Conservation (phyloP, 2,888 invertebrate species). For the Dynastes maya region DNA sequence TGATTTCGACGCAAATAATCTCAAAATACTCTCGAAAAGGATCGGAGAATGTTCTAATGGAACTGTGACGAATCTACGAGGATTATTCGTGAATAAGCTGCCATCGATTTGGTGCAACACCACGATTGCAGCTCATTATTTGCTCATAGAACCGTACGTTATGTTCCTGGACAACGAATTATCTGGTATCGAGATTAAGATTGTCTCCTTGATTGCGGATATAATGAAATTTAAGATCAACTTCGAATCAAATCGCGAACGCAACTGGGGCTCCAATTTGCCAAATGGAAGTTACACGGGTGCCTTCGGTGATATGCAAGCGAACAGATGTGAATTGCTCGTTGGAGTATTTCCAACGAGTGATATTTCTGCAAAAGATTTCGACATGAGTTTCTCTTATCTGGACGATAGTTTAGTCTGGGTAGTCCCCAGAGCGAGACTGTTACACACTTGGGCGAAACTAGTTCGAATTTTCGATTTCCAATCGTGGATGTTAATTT, state of each 20-base stretch:
- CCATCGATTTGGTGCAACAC: slow-evolving; percentile 49
- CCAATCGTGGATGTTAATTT: slow-evolving; percentile 20
- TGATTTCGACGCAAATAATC: background rate
- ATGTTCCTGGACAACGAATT: slow-evolving; percentile 35
- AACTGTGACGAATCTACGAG: background rate
- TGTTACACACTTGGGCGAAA: slow-evolving; percentile 46
- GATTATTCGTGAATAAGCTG: slow-evolving; percentile 34
- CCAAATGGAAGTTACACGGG: slow-evolving; percentile 26
- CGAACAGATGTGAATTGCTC: slow-evolving; percentile 8
- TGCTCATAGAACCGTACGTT: slow-evolving; percentile 45
- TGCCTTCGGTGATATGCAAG: slow-evolving; percentile 23
- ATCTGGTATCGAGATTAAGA: slow-evolving; percentile 48
- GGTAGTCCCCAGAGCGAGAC: slow-evolving; percentile 50
- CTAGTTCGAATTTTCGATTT: slow-evolving; percentile 29
- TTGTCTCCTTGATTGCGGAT: slow-evolving; percentile 28
- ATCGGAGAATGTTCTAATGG: slow-evolving; percentile 19
- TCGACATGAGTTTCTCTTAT: slow-evolving; percentile 48
- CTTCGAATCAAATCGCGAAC: slow-evolving; percentile 36
- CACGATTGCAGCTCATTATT: slow-evolving; percentile 38
- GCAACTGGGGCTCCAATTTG: slow-evolving; percentile 38
- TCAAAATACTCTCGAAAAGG: background rate
- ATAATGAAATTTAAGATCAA: slow-evolving; percentile 45
- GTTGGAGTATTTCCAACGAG: slow-evolving; percentile 38
- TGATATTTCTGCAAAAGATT: slow-evolving; percentile 37
- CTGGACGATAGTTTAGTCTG: slow-evolving; percentile 48